Base-by-base conservation (phyloP, 1,140 invertebrate species). In the Drosophila funebris region DNA sequence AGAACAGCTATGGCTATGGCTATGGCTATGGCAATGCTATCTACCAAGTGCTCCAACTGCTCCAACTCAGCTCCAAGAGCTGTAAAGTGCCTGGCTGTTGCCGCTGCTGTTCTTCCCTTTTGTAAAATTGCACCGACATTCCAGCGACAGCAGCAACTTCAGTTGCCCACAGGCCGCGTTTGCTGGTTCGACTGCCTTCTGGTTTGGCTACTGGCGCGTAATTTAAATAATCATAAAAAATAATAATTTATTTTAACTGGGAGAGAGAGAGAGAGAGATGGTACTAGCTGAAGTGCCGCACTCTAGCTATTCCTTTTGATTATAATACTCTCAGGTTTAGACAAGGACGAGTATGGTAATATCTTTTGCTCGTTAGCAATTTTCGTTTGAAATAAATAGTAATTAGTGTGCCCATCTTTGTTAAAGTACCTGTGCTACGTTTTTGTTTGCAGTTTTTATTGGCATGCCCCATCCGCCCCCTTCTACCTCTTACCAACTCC, bases 171-270 rank as follows among this genome's bases (percentile, higher is more conserved):
- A 52, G 61, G 46, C 48, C 27, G 39, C 1, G 8, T 22, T 22
- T 31, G 56, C 11, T 33, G 1, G 20, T 56, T 29, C 44, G 36
- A 31, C 54, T 63, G 18, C 22, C 50, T 60, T 43, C 54, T 64
- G 56, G 72, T 63, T 60, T 61, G 50, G 41, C 66, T 60, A 69
- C 61, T 54, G 43, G 64, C 66, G 82, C 83, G 76, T 83, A 87
- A 87, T 87, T 87, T 87, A 87, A 87, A 87, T 87, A 87, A 87
- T 87, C 83, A 78, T 87, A 88, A 88, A 87, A 87, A 87, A 87
- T 87, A 87, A 88, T 87, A 87, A 87, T 87, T 87, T 80, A 50
- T 72, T 88, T 78, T 88, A 83, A 68, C 41, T 39, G 41, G n/a
- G 11, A n/a, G 18, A 2, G 8, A 22, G 13, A 9, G n/a, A n/a